Conservation (phyloP, 2,797 vertebrate genomes). For the Sandelia bainsii region DNA sequence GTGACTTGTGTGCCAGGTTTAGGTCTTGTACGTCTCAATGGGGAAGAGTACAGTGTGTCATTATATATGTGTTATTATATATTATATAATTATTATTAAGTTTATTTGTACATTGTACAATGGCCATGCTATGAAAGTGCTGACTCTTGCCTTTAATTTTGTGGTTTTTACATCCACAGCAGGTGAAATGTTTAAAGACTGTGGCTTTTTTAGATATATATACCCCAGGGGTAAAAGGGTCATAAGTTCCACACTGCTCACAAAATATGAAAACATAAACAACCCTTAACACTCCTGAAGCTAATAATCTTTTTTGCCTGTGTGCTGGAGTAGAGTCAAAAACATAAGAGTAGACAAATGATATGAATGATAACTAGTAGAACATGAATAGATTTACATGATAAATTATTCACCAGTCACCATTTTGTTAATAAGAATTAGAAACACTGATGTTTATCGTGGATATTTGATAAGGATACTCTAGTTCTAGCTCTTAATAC, state of each 20-base stretch:
- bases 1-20: too few species aligned
- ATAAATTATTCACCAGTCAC: background rate
- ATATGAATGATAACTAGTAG: background rate
- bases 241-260: slow-evolving; percentile 17
- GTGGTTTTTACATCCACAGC: slow-evolving; percentile 24
- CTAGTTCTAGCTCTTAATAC: too few species aligned
- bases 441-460: too few species aligned
- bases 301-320: slow-evolving; percentile 5
- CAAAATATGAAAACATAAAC: slow-evolving; percentile 15
- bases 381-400: background rate
- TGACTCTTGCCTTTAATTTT: slow-evolving; percentile 19
- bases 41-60: too few species aligned
- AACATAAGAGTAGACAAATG: background rate
- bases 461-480: too few species aligned
- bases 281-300: slow-evolving; percentile 17
- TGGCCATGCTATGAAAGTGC: slow-evolving; percentile 10
- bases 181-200: slow-evolving; percentile 20
- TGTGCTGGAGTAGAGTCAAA: background rate
- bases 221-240: background rate
- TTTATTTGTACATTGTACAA: slow-evolving; percentile 26
- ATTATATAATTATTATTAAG: slow-evolving; percentile 28
- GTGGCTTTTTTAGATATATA: slow-evolving; percentile 19
- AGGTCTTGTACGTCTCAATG: too few species aligned
- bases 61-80: too few species aligned
- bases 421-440: too few species aligned